Base-by-base conservation (phyloP, 1,140 invertebrate genomes). In the Neodiprion pinetum region DNA sequence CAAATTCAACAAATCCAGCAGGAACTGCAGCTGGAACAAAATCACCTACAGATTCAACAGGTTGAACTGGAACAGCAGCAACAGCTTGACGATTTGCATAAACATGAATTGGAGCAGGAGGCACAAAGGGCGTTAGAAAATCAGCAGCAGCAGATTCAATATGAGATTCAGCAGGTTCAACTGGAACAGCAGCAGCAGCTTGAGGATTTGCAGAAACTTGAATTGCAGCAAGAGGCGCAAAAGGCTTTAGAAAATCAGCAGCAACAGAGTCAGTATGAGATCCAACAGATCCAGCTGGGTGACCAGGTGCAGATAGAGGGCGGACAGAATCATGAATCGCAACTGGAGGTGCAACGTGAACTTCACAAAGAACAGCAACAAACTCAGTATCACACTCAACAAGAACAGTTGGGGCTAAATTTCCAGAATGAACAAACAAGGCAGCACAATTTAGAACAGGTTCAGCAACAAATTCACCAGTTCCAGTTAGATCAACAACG, bases 101-200 rank as follows among this genome's bases (percentile, higher is more conserved):
- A 40, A 40, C 28, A 40, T 40, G 28, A 40, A 40, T 40, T 40
- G 28, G 2, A 40, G 2, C 28, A 40, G 28, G 28, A 40, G 28
- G 28, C 28, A 40, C 28, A 40, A 40, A 40, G 28, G 5, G 28
- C 28, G 1, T 5, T 40, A 40, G 28, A 40, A 40, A 40, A 40
- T 40, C 28, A 40, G 28, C 28, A 40, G 5, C 53, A 70, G 23
- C 68, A 70, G 68, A 28, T 4, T 28, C 68, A 70, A 11, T 48
- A 28, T 14, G 23, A 70, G 68, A 11, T 28, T 28, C 68, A 28
- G 68, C 12, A 23, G 14, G 68, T 48, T 14, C 68, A 70, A 21
- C 68, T 28, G 14, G 68, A 70, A 1, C 67, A 69, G 47, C 68
- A 70, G 68, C 68, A 14, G 68, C 68, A 70, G 68, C 14, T 12